Percentiles rank a stretch among this genome's conserved stretches.
Conservation (phyloP, 2,797 vertebrate species). For the Chiloscyllium punctatum region DNA sequence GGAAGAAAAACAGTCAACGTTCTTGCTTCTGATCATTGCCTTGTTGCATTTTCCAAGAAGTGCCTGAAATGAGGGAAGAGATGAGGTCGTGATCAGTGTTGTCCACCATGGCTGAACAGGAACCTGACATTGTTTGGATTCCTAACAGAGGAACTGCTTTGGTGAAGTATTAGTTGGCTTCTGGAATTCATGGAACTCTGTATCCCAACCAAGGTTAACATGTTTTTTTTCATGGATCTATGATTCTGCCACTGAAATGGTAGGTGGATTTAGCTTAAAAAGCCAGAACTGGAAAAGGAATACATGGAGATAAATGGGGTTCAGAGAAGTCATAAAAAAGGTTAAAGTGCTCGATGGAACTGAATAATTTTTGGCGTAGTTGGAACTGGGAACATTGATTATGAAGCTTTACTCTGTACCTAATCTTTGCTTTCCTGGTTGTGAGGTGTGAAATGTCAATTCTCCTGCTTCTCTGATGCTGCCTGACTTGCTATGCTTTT, state of each 20-base stretch:
- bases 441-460: too few species aligned
- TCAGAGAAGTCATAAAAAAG: background rate
- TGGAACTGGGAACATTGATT: constrained; percentile 9
- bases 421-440: background rate
- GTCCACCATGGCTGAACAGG: background rate
- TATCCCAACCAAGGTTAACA: background rate
- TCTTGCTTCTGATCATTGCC: background rate
- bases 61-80: too few species aligned
- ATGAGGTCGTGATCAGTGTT: background rate
- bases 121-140: background rate
- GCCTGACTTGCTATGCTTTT: too few species aligned
- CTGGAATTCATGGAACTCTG: background rate
- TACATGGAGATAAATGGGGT: background rate
- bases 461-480: too few species aligned
- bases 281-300: background rate
- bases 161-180: too few species aligned
- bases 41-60: background rate
- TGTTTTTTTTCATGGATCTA: background rate
- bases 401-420: background rate
- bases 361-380: background rate
- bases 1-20: background rate
- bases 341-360: background rate
- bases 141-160: background rate
- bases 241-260: background rate
- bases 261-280: background rate